Evolutionary conservation across 2,797 vertebrate genomes (phyloP).

Genomic region (Yasuhikotakia modesta): DNA sequence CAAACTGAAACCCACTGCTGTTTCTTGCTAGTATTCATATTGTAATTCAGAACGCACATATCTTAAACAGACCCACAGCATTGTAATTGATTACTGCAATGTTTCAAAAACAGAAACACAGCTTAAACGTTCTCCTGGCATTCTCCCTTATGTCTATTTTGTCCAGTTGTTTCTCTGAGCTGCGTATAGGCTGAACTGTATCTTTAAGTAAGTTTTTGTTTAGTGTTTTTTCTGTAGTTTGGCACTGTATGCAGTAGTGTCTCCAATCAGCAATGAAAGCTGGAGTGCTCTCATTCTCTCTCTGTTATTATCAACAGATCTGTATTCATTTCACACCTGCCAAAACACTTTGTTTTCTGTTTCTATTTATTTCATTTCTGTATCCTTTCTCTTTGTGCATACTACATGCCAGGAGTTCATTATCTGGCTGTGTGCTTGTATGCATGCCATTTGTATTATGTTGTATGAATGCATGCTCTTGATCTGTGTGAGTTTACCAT

Average conservation of each 20-base stretch:
- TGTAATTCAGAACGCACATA: constrained; percentile 15
- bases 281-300: constrained; percentile 20
- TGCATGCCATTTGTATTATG: constrained; percentile 2
- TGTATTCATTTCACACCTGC: constrained; percentile 45
- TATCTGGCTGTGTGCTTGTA: constrained; percentile 22
- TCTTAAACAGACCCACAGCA: not conserved
- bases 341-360: constrained; percentile 19
- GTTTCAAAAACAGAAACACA: constrained; percentile 1
- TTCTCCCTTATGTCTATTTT: constrained; percentile 1
- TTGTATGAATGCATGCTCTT: constrained; percentile 11
- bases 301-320: constrained; percentile 28
- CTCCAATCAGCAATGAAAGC: constrained; percentile 40
- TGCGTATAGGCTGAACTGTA: constrained; percentile 5
- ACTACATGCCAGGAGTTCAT: constrained; percentile 28
- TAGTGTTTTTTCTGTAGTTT: not conserved
- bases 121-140: constrained; percentile 18
- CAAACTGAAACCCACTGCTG: not conserved
- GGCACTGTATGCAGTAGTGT: constrained; percentile 39
- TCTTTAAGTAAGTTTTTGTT: constrained; percentile 28
- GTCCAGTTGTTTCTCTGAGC: constrained; percentile 20
- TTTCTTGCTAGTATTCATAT: too few species aligned
- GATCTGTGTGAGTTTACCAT: constrained; percentile 18
- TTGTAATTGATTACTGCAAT: not conserved
- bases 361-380: not conserved
- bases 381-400: constrained; percentile 28